phyloP scores from a whole-genome alignment of 2,113 vertebrate genomes.

The Chrysochloris asiatica region DNA sequence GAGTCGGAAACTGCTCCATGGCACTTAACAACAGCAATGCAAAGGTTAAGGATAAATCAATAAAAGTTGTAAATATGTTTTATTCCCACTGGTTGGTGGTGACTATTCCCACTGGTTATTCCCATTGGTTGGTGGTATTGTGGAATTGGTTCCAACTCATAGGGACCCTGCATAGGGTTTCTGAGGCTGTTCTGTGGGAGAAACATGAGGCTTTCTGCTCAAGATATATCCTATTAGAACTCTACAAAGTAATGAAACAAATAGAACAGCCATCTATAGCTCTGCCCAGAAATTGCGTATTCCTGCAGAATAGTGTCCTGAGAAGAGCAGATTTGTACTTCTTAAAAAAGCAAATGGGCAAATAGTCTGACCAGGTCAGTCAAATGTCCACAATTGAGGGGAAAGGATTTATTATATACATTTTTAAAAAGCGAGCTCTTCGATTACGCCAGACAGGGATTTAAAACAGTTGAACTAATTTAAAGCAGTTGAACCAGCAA shows the following conservation, averaged over 20 bases:
- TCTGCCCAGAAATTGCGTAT: fast-evolving
- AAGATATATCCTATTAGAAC: too few species aligned
- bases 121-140: too few species aligned
- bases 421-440: neutral
- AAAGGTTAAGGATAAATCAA: neutral
- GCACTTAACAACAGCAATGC: too few species aligned
- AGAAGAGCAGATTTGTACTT: neutral
- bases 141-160: too few species aligned
- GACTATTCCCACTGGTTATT: too few species aligned
- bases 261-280: neutral
- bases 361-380: fast-evolving
- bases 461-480: constrained; percentile 72
- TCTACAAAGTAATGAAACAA: neutral
- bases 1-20: too few species aligned
- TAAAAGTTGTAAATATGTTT: neutral
- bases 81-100: too few species aligned
- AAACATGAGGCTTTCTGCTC: too few species aligned
- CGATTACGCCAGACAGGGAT: constrained; percentile 55
- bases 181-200: too few species aligned
- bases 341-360: neutral
- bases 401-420: neutral
- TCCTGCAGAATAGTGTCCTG: neutral
- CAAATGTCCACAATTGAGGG: too few species aligned
- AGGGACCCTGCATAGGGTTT: too few species aligned
- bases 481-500: constrained; percentile 60